Base-by-base conservation (phyloP, 2,113 vertebrate genomes). In the Ammodytes dubius region DNA sequence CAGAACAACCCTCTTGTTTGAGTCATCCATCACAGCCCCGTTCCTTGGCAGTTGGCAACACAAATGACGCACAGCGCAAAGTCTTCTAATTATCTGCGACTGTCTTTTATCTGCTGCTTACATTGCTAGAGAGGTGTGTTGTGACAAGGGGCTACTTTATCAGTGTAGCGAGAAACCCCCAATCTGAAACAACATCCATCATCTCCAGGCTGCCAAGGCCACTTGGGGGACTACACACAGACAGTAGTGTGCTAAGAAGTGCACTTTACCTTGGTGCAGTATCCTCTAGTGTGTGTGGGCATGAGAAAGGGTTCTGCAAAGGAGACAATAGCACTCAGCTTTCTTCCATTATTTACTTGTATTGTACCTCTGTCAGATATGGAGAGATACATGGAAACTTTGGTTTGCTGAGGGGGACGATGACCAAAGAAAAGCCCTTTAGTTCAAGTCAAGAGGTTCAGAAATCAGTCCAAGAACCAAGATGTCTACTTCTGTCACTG, bases 181-280 rank as follows among this genome's bases (percentile, higher is more conserved):
- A 19, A 74, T 89, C 75, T 89, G 90, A 89, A 89, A 81, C 82
- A 70, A 71, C 91, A 92, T 94, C 93, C 93, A 92, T 94, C 92
- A 93, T 75, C 59, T 45, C 5, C 57, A 50, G 81, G 71, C 69
- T 60, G 85, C 66, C 70, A 58, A 82, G 87, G 87, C 87, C 80
- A 81, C 84, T 57, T 69, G 83, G 84, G 84, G 74, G 81, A 77
- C 67, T 69, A 63, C 60, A 63, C 60, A 64, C 70, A 71, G 66
- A 76, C 79, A 77, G 81, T 4, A n/a, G 81, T 17, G 77, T 27
- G 46, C 83, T 74, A 76, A 81, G 54, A 86, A 77, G 45, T 75
- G 80, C 83, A 84, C 84, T 88, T 86, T 84, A 81, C 87, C 83
- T 87, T 70, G 81, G 81, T 7, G 47, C 6, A 45, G 27, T 27